These are phyloP conservation scores for Perccottus glenii DNA, from an alignment of 2,113 vertebrate genomes.

Conservation along the genomic window DNA sequence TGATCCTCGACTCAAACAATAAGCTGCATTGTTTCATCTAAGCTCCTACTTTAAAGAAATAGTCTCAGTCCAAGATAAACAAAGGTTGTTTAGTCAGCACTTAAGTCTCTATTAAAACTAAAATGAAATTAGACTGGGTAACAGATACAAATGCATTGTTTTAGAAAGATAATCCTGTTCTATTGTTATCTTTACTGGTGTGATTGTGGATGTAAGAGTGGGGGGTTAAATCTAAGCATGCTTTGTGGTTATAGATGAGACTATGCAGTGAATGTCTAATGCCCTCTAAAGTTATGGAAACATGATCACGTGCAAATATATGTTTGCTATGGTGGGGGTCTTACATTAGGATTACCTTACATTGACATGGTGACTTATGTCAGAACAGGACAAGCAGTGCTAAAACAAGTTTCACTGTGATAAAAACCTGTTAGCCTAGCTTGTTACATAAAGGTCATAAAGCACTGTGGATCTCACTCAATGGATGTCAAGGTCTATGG, in stretches of 20 bases:
- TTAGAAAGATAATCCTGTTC: not conserved
- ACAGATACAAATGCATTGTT: not conserved
- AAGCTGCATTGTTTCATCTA: conserved; percentile 17
- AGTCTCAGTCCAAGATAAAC: conserved; percentile 30
- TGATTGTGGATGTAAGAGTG: not conserved
- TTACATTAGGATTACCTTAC: not conserved
- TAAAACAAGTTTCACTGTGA: conserved; percentile 30
- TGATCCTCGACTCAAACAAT: conserved; percentile 18
- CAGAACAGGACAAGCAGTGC: conserved; percentile 19
- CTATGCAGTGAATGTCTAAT: not conserved
- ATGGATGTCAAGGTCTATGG: conserved; percentile 1
- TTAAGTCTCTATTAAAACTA: not conserved
- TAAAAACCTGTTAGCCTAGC: conserved; percentile 19
- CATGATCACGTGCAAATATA: not conserved
- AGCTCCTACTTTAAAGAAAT: conserved; percentile 28
- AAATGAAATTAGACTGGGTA: not conserved
- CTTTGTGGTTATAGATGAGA: not conserved
- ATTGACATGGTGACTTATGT: conserved; percentile 13
- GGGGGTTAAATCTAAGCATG: not conserved
- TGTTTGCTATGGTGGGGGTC: not conserved
- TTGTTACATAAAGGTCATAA: conserved; percentile 27
- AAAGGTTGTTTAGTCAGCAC: conserved; percentile 1
- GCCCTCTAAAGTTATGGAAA: not conserved
- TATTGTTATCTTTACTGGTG: not conserved
- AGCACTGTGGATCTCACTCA: conserved; percentile 1